Evolutionary conservation across 1,140 invertebrate species (phyloP).

Genomic region (Coptotermes formosanus): DNA sequence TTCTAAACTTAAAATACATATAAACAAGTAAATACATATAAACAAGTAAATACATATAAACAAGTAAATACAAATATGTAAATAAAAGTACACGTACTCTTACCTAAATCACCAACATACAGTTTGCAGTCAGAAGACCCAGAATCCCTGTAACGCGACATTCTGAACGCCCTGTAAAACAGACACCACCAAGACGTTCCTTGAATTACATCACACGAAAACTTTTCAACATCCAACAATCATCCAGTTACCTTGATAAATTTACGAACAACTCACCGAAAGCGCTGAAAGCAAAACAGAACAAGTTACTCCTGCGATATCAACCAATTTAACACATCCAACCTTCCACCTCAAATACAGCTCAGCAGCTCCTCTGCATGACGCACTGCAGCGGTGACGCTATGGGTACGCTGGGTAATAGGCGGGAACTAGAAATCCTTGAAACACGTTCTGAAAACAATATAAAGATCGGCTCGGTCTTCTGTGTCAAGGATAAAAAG

Average conservation of each 20-base stretch:
- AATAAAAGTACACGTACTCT: constrained; percentile 37
- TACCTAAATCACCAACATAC: constrained; percentile 92
- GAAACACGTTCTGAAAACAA: background rate
- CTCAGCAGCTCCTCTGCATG: too few species aligned
- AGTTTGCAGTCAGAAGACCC: constrained; percentile 86
- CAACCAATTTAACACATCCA: background rate
- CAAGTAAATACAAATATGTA: too few species aligned
- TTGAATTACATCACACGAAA: background rate
- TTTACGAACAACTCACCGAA: background rate
- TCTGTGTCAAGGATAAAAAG: too few species aligned
- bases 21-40: too few species aligned
- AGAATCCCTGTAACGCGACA: constrained; percentile 34
- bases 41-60: too few species aligned
- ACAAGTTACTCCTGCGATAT: background rate
- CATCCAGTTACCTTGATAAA: background rate
- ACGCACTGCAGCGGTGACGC: background rate
- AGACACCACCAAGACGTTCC: background rate
- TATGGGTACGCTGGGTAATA: background rate
- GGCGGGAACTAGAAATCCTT: background rate
- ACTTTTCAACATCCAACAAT: background rate
- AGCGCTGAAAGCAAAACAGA: background rate
- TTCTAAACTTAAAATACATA: too few species aligned
- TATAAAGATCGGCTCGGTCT: too few species aligned
- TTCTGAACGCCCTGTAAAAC: background rate
- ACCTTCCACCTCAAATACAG: background rate